Base-by-base conservation (phyloP, 2,888 invertebrate genomes). In the Oscheius sp. region DNA sequence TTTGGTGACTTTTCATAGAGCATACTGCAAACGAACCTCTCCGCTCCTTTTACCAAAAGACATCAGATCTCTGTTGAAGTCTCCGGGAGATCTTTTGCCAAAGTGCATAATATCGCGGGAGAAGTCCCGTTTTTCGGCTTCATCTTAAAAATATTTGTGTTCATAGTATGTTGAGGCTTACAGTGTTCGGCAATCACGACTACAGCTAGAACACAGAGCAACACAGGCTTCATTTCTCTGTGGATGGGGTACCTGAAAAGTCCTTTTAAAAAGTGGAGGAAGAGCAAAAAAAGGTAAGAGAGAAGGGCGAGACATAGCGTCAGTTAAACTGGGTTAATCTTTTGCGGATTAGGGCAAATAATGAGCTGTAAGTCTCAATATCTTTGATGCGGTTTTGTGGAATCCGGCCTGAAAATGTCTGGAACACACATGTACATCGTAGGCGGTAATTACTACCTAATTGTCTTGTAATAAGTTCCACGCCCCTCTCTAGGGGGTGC, bases 31-130 rank as follows among this genome's bases (percentile, higher is more conserved):
- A 13, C 13, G 4, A 48, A 68, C 68, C 60, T 72, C 72, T 35
- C 72, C 72, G 33, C 53, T 57, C 37, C 65, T 57, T 71, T 57
- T 59, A 13, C 35, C 63, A 42, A 58, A 50, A 48, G 53, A 58
- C 37, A 73, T 21, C 33, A 68, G 42, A 55, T 68, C 68, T 37
- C 65, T 50, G 35, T 70, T 58, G 70, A 74, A 70, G 29, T 57
- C 47, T 10, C 32, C 60, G 5, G 21, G 4, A 48, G 70, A 50
- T 51, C 70, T 73, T 37, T 76, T 76, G 13, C 73, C 72, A 53
- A 76, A 76, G 32, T 42, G 47, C 73, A 76, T 74, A 21, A 75
- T 75, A 50, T 75, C 75, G 3, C 75, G 57, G n/a, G 72, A 73
- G 51, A 76, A 70, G 37, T 66, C 72, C 37, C 47, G 47, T 32